phyloP scores from a whole-genome alignment of 2,888 invertebrate genomes.

The Margaritifera margaritifera region DNA sequence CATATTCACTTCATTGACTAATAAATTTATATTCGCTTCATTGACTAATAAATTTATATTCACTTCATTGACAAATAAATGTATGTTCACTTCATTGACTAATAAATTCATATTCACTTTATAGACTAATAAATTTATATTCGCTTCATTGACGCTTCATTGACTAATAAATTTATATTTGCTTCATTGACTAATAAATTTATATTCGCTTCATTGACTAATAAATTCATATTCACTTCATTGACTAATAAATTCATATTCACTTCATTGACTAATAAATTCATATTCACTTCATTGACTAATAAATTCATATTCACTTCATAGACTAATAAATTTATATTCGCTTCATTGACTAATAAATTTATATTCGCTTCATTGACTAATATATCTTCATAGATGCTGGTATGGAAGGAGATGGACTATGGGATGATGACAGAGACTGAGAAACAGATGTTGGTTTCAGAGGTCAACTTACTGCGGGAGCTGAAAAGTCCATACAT shows the following conservation, averaged over 20 bases:
- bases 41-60: too few species aligned
- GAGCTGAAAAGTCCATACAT: constrained; percentile 77
- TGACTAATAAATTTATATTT: neutral
- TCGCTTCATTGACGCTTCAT: neutral
- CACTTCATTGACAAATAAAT: neutral
- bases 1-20: too few species aligned
- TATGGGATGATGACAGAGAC: constrained; percentile 77
- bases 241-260: too few species aligned
- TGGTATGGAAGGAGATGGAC: constrained; percentile 80
- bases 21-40: neutral
- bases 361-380: neutral
- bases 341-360: neutral
- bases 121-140: neutral
- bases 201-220: too few species aligned
- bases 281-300: neutral
- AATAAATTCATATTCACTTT: too few species aligned
- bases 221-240: neutral
- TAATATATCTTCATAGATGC: constrained; percentile 59
- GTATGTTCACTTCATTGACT: neutral
- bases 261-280: neutral
- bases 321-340: constrained; percentile 34
- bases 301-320: constrained; percentile 9
- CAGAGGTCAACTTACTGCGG: constrained; percentile 77
- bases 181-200: neutral
- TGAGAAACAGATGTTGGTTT: constrained; percentile 76